A percentile compares a stretch with the other conserved stretches of the same genome.
Evolutionary conservation across 2,888 invertebrate genomes (phyloP).

Genomic region (Chymomyza procnemis): DNA sequence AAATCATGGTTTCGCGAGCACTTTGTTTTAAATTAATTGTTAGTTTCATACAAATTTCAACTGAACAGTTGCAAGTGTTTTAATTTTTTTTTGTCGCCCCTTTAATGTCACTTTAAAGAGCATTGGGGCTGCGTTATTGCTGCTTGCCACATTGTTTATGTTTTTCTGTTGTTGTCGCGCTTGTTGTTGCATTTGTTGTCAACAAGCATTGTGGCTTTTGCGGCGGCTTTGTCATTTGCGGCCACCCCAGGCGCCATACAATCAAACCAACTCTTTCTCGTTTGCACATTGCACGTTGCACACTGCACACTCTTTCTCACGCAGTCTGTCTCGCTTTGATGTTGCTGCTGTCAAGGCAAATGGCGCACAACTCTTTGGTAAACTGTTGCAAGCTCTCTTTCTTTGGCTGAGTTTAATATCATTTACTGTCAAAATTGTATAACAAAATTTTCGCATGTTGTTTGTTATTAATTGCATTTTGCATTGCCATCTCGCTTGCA

Average conservation of each 20-base stretch:
- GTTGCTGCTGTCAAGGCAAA: background rate
- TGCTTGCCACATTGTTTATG: background rate
- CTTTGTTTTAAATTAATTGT: too few relatives aligned
- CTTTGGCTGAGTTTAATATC: background rate
- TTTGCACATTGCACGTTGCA: background rate
- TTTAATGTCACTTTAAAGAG: background rate
- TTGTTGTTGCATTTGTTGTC: background rate
- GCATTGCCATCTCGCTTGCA: background rate
- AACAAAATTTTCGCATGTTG: slow-evolving; percentile 25
- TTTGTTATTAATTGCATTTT: slow-evolving; percentile 62
- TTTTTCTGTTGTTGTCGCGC: background rate
- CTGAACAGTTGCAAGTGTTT: too few relatives aligned
- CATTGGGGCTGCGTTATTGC: background rate
- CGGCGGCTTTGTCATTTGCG: background rate
- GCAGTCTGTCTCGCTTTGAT: background rate
- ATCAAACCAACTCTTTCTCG: background rate
- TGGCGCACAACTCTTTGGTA: background rate
- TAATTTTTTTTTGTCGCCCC: too few relatives aligned
- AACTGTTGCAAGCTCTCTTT: background rate
- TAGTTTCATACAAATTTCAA: too few relatives aligned
- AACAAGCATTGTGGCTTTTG: slow-evolving; percentile 1
- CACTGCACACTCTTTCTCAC: background rate
- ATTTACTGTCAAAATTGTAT: background rate
- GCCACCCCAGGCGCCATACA: background rate
- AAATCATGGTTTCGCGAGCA: too few relatives aligned